Evolutionary conservation across 2,113 vertebrate genomes (phyloP).

Genomic region (Cebus imitator): DNA sequence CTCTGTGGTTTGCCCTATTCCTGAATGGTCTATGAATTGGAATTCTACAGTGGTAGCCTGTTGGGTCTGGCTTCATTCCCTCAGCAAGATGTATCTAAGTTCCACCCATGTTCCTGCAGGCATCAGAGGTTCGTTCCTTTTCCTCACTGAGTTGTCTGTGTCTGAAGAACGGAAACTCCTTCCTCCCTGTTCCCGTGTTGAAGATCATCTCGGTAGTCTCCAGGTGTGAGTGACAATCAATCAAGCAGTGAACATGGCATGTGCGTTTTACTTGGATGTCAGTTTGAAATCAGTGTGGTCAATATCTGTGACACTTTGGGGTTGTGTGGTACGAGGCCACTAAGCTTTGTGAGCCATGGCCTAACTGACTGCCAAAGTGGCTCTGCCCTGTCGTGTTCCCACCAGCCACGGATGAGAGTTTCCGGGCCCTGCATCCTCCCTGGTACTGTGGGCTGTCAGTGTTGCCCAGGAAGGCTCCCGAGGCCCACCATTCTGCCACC

Average conservation of each 20-base stretch:
- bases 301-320: background rate
- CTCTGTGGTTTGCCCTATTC: background rate
- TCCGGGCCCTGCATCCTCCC: background rate
- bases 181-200: too few species aligned
- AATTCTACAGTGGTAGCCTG: background rate
- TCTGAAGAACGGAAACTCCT: too few species aligned
- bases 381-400: accelerated
- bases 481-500: background rate
- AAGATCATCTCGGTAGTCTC: background rate
- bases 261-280: background rate
- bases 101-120: background rate
- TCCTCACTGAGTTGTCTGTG: background rate
- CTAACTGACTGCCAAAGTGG: background rate
- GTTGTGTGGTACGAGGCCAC: background rate
- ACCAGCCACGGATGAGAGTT: background rate
- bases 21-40: background rate
- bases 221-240: too few species aligned
- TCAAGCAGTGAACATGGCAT: background rate
- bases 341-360: background rate
- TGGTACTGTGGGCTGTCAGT: background rate
- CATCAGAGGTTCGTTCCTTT: background rate
- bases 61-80: background rate
- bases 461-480: background rate
- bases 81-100: background rate
- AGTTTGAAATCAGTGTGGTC: background rate